phyloP scores from a whole-genome alignment of 2,113 vertebrate species.

The Ondatra zibethicus region DNA sequence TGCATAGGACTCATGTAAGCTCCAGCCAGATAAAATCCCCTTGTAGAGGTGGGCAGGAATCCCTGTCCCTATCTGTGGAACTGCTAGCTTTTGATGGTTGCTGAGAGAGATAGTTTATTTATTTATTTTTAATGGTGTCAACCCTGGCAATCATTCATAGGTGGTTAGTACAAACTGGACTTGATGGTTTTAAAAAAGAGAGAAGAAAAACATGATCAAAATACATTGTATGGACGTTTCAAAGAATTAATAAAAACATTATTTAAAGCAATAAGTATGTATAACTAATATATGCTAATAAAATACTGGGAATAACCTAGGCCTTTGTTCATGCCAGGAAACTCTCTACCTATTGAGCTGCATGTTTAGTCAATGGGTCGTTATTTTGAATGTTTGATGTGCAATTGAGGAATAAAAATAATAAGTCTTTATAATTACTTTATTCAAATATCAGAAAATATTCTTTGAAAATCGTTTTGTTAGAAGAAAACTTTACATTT shows the following conservation, averaged over 20 bases:
- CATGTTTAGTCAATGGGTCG: neutral
- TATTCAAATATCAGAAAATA: neutral
- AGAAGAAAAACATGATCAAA: neutral
- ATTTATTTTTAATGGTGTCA: neutral
- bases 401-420: slow-evolving; percentile 10
- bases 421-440: slow-evolving; percentile 1
- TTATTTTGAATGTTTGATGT: slow-evolving; percentile 1
- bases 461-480: neutral
- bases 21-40: neutral
- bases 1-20: neutral
- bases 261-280: neutral
- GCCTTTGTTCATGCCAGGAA: neutral
- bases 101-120: neutral
- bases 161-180: neutral
- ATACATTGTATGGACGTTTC: neutral
- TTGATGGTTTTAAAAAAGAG: neutral
- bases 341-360: neutral
- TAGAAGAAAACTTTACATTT: slow-evolving; percentile 37
- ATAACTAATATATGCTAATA: neutral
- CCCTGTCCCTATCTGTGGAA: neutral
- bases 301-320: neutral
- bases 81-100: neutral
- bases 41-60: neutral
- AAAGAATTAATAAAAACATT: neutral
- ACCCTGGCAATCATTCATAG: neutral